These are phyloP conservation scores for Microctonus brassicae DNA, from an alignment of 2,888 invertebrate genomes.

Conservation along the genomic window DNA sequence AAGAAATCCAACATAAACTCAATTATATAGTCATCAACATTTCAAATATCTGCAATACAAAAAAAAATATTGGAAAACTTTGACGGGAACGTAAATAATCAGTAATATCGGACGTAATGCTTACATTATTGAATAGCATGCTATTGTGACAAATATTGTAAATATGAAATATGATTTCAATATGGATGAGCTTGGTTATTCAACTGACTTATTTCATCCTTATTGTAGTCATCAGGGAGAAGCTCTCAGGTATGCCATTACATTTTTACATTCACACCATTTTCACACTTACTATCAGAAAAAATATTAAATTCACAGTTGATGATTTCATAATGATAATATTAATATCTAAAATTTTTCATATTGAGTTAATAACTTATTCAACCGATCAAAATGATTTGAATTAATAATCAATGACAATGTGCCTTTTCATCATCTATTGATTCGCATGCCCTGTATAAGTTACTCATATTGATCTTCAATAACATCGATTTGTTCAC, in stretches of 20 bases:
- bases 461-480: neutral
- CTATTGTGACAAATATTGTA: constrained; percentile 59
- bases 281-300: neutral
- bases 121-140: constrained; percentile 37
- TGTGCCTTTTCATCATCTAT: neutral
- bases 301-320: neutral
- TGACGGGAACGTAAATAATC: constrained; percentile 8
- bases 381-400: neutral
- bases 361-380: neutral
- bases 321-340: neutral
- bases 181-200: constrained; percentile 61
- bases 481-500: constrained; percentile 50
- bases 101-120: neutral
- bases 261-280: constrained; percentile 11
- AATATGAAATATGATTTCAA: constrained; percentile 68
- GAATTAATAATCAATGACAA: neutral
- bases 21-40: neutral
- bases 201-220: constrained; percentile 65
- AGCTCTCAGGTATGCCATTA: constrained; percentile 63
- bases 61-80: constrained; percentile 6
- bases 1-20: neutral
- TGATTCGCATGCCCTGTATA: neutral
- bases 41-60: neutral
- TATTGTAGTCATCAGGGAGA: constrained; percentile 62
- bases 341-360: neutral